Evolutionary conservation across 2,113 vertebrate genomes (phyloP), one percentile per base, ranked within the genome.

Genomic region (Glaucomys volans): DNA sequence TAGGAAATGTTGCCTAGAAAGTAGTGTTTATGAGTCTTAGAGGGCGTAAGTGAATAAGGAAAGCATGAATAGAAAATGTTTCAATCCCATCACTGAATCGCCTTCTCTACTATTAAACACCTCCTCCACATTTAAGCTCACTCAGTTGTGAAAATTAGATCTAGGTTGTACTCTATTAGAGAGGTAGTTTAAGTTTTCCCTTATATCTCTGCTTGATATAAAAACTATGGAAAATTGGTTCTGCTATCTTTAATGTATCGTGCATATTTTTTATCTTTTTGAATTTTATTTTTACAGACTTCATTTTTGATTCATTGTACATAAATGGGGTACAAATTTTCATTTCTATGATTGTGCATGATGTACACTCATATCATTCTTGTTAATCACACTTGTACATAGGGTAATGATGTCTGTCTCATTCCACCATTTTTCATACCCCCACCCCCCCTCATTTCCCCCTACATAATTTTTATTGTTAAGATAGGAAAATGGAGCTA

Each of bases 61-160:
- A 54, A 85, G 30, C 82, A 91, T 52, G 13, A 93, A 3, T 0
- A 81, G 86, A 94, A 88, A 79, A 52, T 35, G 40, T 94, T 86
- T 86, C 64, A n/a, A 20, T 95, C 66, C 69, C 66, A 17, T 77
- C 84, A 79, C 37, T 62, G 87, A 96, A 77, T 87, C 72, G 1
- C 90, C 87, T 67, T 87, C 0, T 86, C 93, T 86, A 44, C 75
- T 26, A 42, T 37, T 64, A 74, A 83, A 64, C 44, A 97, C 24
- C 24, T 97, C 69, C 47, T 85, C 47, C 40, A 76, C 54, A 87
- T 81, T 97, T 97, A 96, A 96, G 96, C 96, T 97, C 94, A 97
- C 12, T 97, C 71, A 93, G 82, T 88, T 96, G 62, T 95, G 95
- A 98, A 97, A 97, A 95, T 94, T 66, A 75, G 67, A 84, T 97